Conservation (phyloP, 1,140 invertebrate species). For the Eupeodes corollae region DNA sequence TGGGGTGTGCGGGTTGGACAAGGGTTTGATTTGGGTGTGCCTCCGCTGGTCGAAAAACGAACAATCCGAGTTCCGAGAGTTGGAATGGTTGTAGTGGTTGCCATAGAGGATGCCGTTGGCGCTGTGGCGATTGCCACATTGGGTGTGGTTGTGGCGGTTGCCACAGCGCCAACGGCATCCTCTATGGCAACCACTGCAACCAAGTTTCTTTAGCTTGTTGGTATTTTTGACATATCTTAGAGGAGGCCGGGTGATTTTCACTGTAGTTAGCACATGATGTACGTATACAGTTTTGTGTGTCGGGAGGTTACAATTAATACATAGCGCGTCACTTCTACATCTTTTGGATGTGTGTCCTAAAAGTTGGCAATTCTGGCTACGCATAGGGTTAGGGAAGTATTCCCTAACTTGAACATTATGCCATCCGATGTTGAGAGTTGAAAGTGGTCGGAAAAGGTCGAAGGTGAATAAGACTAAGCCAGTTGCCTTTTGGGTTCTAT, state of each 20-base stretch:
- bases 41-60: not conserved
- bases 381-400: conserved; percentile 1
- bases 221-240: not conserved
- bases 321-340: not conserved
- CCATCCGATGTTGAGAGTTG: not conserved
- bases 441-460: not conserved
- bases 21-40: not conserved
- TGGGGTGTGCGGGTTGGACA: not conserved
- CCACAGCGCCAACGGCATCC: not conserved
- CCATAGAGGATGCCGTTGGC: not conserved
- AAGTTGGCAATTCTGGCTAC: not conserved
- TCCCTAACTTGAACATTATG: not conserved
- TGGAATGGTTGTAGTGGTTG: not conserved
- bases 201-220: not conserved
- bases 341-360: not conserved
- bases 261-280: not conserved
- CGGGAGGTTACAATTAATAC: not conserved
- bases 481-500: not conserved
- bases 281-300: not conserved
- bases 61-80: not conserved
- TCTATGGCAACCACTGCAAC: not conserved
- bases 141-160: not conserved
- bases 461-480: not conserved
- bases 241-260: not conserved
- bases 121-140: not conserved